A percentile compares a stretch with the other conserved stretches of the same genome.
phyloP scores from a whole-genome alignment of 2,113 vertebrate genomes.

The Nothoprocta perdicaria region DNA sequence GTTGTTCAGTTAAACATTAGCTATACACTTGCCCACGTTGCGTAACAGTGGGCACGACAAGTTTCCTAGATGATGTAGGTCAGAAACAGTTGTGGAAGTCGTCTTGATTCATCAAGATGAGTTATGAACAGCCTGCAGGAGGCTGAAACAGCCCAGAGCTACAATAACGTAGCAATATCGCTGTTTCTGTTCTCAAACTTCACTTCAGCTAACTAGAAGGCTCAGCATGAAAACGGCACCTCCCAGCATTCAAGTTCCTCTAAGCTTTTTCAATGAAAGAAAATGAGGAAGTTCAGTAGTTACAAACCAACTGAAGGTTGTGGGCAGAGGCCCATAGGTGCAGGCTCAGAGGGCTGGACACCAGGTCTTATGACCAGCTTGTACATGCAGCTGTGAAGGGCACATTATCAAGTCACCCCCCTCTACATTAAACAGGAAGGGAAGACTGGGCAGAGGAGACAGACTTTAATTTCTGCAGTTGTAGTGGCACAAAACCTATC shows the following conservation, averaged over 20 bases:
- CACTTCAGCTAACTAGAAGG: neutral
- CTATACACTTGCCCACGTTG: neutral
- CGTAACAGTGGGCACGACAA: neutral
- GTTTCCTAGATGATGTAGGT: constrained; percentile 7
- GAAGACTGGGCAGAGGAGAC: no score
- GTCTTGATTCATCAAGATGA: neutral
- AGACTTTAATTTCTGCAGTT: neutral
- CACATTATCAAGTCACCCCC: neutral
- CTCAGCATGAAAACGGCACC: neutral
- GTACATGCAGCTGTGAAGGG: neutral
- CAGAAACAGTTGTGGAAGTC: constrained; percentile 26
- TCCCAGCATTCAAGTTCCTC: neutral
- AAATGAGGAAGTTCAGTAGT: constrained; percentile 28
- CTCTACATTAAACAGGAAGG: neutral
- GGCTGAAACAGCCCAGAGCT: accelerated
- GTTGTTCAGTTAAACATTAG: neutral
- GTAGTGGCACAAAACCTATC: neutral
- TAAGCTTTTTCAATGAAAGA: constrained; percentile 32
- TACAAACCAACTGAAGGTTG: neutral
- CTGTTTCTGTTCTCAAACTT: neutral
- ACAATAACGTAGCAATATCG: neutral
- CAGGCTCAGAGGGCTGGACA: neutral
- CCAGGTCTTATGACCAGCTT: neutral
- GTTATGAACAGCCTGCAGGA: neutral
- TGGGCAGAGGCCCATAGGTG: neutral